A percentile compares a stretch with the other conserved stretches of the same genome.
These are phyloP conservation scores for Apoderus coryli DNA, from an alignment of 2,888 invertebrate species.

Conservation along the genomic window DNA sequence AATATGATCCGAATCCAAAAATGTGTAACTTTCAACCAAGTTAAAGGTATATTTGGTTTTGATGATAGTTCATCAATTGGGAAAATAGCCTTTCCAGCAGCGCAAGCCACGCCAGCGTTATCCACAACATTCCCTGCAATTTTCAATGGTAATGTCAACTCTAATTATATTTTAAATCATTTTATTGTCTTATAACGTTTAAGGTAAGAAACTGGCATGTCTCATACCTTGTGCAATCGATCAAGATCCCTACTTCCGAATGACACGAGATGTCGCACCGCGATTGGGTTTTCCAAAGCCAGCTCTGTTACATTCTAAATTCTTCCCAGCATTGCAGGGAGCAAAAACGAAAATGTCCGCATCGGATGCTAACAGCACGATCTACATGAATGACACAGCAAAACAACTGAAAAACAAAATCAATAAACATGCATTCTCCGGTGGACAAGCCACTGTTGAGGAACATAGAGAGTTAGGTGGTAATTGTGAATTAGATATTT, in stretches of 20 bases:
- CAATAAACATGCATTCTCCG: slow-evolving; percentile 95
- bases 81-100: slow-evolving; percentile 92
- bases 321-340: slow-evolving; percentile 67
- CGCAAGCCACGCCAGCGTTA: slow-evolving; percentile 90
- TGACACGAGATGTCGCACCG: slow-evolving; percentile 97
- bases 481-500: slow-evolving; percentile 90
- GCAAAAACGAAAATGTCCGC: slow-evolving; percentile 98
- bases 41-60: slow-evolving; percentile 96
- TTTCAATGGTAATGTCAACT: too few relatives aligned
- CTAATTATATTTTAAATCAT: too few relatives aligned
- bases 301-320: slow-evolving; percentile 63
- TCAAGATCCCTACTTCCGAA: slow-evolving; percentile 98
- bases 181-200: too few relatives aligned
- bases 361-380: slow-evolving; percentile 83
- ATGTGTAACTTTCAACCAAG: slow-evolving; percentile 94
- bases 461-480: slow-evolving; percentile 85
- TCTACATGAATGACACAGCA: slow-evolving; percentile 88
- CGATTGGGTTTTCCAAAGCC: slow-evolving; percentile 75
- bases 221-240: slow-evolving; percentile 98
- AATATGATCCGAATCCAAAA: slow-evolving; percentile 88
- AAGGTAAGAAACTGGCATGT: slow-evolving; percentile 61
- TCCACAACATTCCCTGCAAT: slow-evolving; percentile 83
- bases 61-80: slow-evolving; percentile 91
- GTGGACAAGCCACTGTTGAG: slow-evolving; percentile 85
- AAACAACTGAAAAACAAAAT: slow-evolving; percentile 95